Conservation (phyloP, 2,888 invertebrate genomes). For the Oconnorella tubifera region DNA sequence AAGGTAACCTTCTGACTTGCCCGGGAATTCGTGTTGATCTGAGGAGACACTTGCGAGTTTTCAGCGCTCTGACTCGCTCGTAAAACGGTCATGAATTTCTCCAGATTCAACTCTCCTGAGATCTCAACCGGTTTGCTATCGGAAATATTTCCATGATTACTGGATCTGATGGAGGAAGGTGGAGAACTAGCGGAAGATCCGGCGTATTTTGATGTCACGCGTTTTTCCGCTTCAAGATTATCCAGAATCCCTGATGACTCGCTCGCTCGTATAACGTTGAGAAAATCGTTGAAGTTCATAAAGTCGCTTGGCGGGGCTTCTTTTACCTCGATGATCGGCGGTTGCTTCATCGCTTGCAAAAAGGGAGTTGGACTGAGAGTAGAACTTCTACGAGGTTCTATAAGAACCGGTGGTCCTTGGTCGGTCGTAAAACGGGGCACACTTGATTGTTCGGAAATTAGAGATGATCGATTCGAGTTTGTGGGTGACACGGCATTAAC, state of each 20-base stretch:
- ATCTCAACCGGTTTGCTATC: too few relatives aligned
- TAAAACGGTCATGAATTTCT: too few relatives aligned
- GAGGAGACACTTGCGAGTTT: too few relatives aligned
- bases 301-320: constrained; percentile 6
- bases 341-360: not conserved
- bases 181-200: too few relatives aligned
- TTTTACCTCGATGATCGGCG: not conserved
- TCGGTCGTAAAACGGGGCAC: not conserved
- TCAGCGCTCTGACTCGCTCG: too few relatives aligned
- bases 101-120: too few relatives aligned
- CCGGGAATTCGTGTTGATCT: too few relatives aligned
- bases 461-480: not conserved
- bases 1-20: too few relatives aligned
- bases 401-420: not conserved
- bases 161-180: too few relatives aligned
- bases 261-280: constrained; percentile 1
- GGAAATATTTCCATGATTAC: too few relatives aligned
- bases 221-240: too few relatives aligned
- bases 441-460: not conserved
- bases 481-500: not conserved
- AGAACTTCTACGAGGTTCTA: not conserved
- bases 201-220: too few relatives aligned
- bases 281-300: constrained; percentile 17
- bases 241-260: not conserved
- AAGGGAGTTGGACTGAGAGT: not conserved